phyloP scores from a whole-genome alignment of 2,113 vertebrate genomes.

The Geothlypis trichas region DNA sequence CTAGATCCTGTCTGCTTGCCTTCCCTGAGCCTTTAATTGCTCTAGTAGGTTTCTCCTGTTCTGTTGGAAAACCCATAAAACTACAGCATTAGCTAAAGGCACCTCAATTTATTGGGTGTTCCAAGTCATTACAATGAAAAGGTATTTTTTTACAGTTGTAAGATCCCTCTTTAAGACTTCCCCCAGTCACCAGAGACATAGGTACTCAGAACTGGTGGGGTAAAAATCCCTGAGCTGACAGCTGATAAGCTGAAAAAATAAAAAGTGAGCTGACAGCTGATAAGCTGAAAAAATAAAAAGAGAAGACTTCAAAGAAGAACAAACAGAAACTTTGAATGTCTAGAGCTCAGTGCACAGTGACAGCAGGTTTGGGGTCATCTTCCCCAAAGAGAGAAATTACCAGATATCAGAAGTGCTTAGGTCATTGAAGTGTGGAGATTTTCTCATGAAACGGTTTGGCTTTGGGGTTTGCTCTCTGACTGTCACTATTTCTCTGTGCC shows the following conservation, averaged over 20 bases:
- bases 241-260: neutral
- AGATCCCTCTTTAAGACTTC: neutral
- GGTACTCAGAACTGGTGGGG: neutral
- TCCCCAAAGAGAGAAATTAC: neutral
- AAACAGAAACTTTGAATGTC: neutral
- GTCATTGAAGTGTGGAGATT: neutral
- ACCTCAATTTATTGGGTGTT: slow-evolving; percentile 7
- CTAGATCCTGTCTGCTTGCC: neutral
- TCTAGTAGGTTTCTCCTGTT: neutral
- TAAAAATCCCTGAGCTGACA: neutral
- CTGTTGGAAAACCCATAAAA: neutral
- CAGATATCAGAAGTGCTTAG: neutral
- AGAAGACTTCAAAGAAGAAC: neutral
- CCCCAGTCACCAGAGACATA: neutral
- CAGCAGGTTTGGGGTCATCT: neutral
- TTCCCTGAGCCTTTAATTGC: neutral
- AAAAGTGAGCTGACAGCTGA: neutral
- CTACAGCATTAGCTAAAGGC: slow-evolving; percentile 13
- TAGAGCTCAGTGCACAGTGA: neutral
- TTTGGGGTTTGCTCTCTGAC: neutral
- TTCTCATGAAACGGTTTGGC: neutral
- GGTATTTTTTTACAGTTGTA: neutral
- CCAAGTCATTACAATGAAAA: neutral
- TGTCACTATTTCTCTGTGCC: neutral
- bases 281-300: neutral